Evolutionary conservation across 2,113 vertebrate species (phyloP).

Genomic region (Spheniscus mendiculus): DNA sequence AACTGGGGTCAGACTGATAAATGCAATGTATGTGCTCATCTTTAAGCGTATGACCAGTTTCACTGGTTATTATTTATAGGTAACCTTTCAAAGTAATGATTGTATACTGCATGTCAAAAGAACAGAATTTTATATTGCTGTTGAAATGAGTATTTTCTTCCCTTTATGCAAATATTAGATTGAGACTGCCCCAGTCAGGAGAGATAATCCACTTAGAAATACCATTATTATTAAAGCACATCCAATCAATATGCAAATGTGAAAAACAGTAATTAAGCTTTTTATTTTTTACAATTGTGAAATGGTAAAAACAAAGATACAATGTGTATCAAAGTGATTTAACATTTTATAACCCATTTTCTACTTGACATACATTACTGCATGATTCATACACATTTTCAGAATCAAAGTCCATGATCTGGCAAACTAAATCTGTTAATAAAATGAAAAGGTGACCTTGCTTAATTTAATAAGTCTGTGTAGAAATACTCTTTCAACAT

Average conservation of each 20-base stretch:
- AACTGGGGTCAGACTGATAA: background rate
- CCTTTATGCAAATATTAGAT: background rate
- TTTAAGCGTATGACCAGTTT: background rate
- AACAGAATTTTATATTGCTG: background rate
- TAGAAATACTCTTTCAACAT: constrained; percentile 70
- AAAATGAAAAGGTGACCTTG: constrained; percentile 74
- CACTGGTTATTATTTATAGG: background rate
- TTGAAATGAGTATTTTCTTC: background rate
- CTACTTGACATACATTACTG: constrained; percentile 47
- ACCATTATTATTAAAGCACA: constrained; percentile 9
- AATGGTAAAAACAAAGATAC: background rate
- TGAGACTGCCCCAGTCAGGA: background rate
- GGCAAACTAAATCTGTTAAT: constrained; percentile 56
- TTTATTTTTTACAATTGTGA: background rate
- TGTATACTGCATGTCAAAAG: background rate
- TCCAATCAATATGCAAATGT: background rate
- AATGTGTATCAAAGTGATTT: constrained; percentile 3
- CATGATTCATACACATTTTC: constrained; percentile 11
- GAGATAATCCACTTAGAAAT: background rate
- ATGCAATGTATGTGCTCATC: background rate
- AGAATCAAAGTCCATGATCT: constrained; percentile 40
- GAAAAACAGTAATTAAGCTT: background rate
- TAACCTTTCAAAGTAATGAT: background rate
- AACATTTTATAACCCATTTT: constrained; percentile 44
- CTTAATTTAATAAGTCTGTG: constrained; percentile 66